phyloP scores from a whole-genome alignment of 2,888 invertebrate genomes.

The Parochlus steinenii region DNA sequence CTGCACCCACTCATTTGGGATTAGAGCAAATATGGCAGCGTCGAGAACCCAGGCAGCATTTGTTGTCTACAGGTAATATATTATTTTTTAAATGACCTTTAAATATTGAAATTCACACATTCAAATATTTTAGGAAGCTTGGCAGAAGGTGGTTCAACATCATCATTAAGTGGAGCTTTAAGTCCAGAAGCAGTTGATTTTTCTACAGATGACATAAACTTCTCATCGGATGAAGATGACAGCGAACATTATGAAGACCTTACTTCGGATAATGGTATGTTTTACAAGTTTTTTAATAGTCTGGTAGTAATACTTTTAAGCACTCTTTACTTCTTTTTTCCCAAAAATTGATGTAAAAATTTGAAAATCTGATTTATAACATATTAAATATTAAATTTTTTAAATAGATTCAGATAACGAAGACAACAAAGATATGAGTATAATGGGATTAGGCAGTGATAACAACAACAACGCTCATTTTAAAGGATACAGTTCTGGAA shows the following conservation, averaged over 20 bases:
- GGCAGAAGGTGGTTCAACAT: conserved; percentile 72
- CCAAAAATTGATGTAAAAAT: background rate
- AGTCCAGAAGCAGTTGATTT: conserved; percentile 66
- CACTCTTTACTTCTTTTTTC: no score
- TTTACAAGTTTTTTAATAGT: conserved; percentile 10
- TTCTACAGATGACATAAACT: conserved; percentile 71
- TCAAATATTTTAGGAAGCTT: no score
- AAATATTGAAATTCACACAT: no score
- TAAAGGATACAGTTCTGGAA: conserved; percentile 25
- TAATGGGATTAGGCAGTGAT: conserved; percentile 22
- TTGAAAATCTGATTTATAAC: conserved; percentile 3
- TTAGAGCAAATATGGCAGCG: conserved; percentile 75
- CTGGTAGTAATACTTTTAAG: background rate
- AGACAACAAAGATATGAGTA: conserved; percentile 33
- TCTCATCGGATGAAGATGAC: conserved; percentile 58
- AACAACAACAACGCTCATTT: conserved; percentile 23
- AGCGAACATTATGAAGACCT: conserved; percentile 76
- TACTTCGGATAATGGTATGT: conserved; percentile 49
- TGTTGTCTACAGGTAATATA: conserved; percentile 62
- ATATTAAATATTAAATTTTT: conserved; percentile 6
- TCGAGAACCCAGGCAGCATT: conserved; percentile 71
- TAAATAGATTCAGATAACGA: conserved; percentile 45
- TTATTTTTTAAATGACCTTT: conserved; percentile 16
- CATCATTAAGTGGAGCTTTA: conserved; percentile 63
- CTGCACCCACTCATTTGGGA: conserved; percentile 72